Conservation (phyloP, 1,140 invertebrate species). For the Brachionus angularis region DNA sequence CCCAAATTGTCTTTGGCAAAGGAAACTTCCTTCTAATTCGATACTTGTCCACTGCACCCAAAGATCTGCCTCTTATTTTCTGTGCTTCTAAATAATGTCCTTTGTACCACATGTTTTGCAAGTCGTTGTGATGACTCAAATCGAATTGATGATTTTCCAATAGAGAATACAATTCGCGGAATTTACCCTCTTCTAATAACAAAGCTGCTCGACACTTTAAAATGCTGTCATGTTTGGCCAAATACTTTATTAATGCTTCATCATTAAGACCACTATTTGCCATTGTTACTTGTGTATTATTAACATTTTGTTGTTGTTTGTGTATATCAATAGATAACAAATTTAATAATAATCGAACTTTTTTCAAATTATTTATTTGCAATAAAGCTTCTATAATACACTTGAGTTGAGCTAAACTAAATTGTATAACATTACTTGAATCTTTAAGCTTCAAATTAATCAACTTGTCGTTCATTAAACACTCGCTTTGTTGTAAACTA, state of each 20-base stretch:
- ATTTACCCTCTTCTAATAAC: constrained; percentile 72
- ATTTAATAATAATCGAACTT: neutral
- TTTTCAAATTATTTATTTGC: constrained; percentile 36
- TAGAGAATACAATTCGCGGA: constrained; percentile 88
- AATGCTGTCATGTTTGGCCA: constrained; percentile 68
- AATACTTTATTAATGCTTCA: neutral
- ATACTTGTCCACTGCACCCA: constrained; percentile 91
- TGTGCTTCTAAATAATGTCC: constrained; percentile 85
- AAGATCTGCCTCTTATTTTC: constrained; percentile 80
- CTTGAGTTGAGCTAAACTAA: constrained; percentile 22
- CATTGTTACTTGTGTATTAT: neutral
- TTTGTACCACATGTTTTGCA: constrained; percentile 74
- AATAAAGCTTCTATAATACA: constrained; percentile 31
- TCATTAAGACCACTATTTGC: no score
- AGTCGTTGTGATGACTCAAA: constrained; percentile 87
- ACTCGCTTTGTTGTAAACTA: no score
- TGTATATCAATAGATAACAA: constrained; percentile 6
- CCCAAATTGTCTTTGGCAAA: constrained; percentile 94
- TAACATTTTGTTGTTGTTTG: neutral
- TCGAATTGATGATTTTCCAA: constrained; percentile 92
- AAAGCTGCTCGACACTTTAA: constrained; percentile 96
- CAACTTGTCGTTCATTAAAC: neutral
- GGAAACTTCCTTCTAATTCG: constrained; percentile 92
- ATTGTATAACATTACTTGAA: neutral
- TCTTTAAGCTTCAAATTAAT: constrained; percentile 7